Evolutionary conservation across 2,888 invertebrate genomes (phyloP), one percentile per base, ranked within the genome.

Genomic region (Alitta virens): DNA sequence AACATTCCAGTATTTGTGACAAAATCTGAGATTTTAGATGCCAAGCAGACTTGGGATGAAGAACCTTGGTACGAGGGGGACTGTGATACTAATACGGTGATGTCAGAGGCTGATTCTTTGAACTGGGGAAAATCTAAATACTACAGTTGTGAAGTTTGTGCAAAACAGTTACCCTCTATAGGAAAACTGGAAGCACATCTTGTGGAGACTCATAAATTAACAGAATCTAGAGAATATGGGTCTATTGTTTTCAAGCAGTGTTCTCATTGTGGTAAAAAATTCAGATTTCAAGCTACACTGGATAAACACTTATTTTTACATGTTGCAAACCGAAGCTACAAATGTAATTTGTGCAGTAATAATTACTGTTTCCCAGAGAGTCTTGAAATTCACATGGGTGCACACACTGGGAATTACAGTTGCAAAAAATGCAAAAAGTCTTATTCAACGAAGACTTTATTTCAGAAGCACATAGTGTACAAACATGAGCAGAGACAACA

Each of bases 401-500:
- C 56, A 24, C 66, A 66, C 26, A 49, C 21, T 16, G 55, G 43
- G 12, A 50, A 43, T n/a, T 53, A 64, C n/a, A 49, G 56, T 49
- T 66, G 66, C 26, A 33, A 43, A 24, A 42, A 56, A 14, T 66
- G 66, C 43, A 52, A 58, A 40, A 66, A 64, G 54, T 56, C 55
- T 2, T 66, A 66, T 53, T 52, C 62, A 16, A 62, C 57, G 9
- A 49, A 54, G 18, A 60, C 56, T 12, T 56, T 64, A 12, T 62
- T 64, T 38, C 63, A 66, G 49, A 66, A 66, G 49, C 66, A 66
- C 56, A 66, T 66, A 33, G 38, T 59, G n/a, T 66, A 66, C 56
- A 66, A 58, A 60, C 66, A 66, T 49, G 66, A 66, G 51, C 62
- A 53, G 53, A 24, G 60, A 25, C 46, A 33, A 12, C 33, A 33